Base-by-base conservation (phyloP, 1,140 invertebrate genomes). In the Liolophura sinensis region DNA sequence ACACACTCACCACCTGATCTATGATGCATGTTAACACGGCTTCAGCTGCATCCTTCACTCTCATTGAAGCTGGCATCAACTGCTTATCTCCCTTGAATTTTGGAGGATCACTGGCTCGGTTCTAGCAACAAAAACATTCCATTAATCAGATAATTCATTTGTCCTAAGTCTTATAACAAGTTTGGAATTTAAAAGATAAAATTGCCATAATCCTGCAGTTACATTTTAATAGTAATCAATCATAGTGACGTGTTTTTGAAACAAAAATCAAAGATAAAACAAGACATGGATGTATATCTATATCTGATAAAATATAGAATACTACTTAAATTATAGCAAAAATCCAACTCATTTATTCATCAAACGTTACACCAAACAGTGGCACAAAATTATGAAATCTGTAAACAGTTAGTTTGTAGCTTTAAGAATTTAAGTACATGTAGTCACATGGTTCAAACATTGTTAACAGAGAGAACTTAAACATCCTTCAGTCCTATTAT, bases 51-150 rank as follows among this genome's bases (percentile, higher is more conserved):
- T 98, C 96, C 74, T 94, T 88, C 0, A 99, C 96, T 67, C 96
- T 87, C 91, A 97, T 94, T 0, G 96, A 98, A 0, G 93, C 95
- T 14, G 96, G 96, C 82, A 97, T 97, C 48, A 96, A 79, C 83
- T 96, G 93, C 80, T 99, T 99, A 68, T 97, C 94, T 71, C 96
- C 93, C 81, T 98, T 99, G 87, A 95, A 92, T 85, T 93, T 93
- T 0, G 94, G 89, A 27, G 91, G 89, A 81, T 97, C 94, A 25
- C 92, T 92, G 3, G 91, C 80, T 54, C 81, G 90, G 86, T 97
- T 97, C 92, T 89, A 77, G 25, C 71, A 71, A 56, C 70, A 14
- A 69, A 25, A 68, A 54, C 1, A 62, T 47, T 24, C 24, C n/a
- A 54, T 11, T 11, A 54, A 54, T 54, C n/a, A 9, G 15, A 24